phyloP scores from a whole-genome alignment of 2,888 invertebrate species.

The Scrobipalpa atriplicella region DNA sequence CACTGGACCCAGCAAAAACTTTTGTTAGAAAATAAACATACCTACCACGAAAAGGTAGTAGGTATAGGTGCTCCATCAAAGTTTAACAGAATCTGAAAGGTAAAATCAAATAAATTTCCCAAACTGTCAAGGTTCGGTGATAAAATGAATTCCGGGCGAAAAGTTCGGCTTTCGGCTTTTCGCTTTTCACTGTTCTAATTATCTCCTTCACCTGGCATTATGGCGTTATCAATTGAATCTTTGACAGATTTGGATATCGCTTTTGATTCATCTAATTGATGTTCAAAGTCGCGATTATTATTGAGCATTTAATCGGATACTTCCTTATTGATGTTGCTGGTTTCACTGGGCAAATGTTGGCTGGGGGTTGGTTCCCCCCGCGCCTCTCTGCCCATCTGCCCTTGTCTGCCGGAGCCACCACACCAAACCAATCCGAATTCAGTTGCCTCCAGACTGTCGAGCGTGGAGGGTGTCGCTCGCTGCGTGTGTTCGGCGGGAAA shows the following conservation, averaged over 20 bases:
- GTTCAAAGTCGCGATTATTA: slow-evolving; percentile 55
- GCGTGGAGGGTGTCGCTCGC: slow-evolving; percentile 51
- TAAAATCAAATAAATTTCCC: slow-evolving; percentile 48
- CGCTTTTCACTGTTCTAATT: slow-evolving; percentile 50
- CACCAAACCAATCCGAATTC: slow-evolving; percentile 51
- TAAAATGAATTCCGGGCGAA: slow-evolving; percentile 49
- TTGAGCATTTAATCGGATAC: slow-evolving; percentile 56
- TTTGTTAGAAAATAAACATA: slow-evolving; percentile 9
- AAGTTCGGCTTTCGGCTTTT: slow-evolving; percentile 45
- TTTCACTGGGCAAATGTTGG: slow-evolving; percentile 64
- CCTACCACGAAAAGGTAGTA: slow-evolving; percentile 18
- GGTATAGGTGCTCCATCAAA: slow-evolving; percentile 25
- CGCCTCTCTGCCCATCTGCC: slow-evolving; percentile 47
- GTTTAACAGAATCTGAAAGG: slow-evolving; percentile 35
- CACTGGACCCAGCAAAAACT: background rate
- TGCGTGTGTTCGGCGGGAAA: slow-evolving; percentile 59
- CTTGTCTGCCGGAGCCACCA: slow-evolving; percentile 59
- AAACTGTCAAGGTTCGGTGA: slow-evolving; percentile 46
- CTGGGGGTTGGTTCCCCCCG: slow-evolving; percentile 63
- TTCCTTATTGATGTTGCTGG: slow-evolving; percentile 66
- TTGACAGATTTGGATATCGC: slow-evolving; percentile 49
- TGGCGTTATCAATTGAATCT: slow-evolving; percentile 45
- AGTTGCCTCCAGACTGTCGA: slow-evolving; percentile 59
- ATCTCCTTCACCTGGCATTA: slow-evolving; percentile 40
- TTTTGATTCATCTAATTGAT: slow-evolving; percentile 56